Percentiles rank a stretch among this genome's conserved stretches.
Evolutionary conservation across 2,113 vertebrate species (phyloP).

Genomic region (Thermophis baileyi): DNA sequence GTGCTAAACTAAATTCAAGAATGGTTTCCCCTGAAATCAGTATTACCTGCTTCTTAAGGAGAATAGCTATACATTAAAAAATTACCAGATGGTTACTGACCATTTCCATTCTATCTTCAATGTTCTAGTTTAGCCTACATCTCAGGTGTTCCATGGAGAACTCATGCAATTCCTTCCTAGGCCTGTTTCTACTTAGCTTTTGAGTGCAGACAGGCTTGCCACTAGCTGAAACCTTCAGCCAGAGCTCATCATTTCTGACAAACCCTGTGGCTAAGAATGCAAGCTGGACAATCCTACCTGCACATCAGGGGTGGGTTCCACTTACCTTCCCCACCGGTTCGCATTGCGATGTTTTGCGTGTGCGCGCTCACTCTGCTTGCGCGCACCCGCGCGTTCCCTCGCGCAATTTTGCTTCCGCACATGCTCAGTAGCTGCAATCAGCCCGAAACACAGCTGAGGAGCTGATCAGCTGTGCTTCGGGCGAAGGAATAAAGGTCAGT

Average conservation of each 20-base stretch:
- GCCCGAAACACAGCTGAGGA: too few relatives aligned
- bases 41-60: background rate
- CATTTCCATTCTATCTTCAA: background rate
- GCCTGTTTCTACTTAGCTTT: background rate
- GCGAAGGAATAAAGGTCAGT: too few relatives aligned
- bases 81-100: background rate
- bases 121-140: background rate
- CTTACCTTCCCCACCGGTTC: too few relatives aligned
- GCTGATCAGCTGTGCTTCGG: too few relatives aligned
- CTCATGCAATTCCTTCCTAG: background rate
- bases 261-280: background rate
- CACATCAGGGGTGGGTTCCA: too few relatives aligned
- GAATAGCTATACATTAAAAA: background rate
- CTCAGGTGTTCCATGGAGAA: background rate
- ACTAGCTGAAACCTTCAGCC: background rate
- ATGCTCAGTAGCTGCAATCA: too few relatives aligned
- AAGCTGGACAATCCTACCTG: background rate
- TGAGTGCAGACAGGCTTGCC: background rate
- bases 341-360: too few relatives aligned
- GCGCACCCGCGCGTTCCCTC: too few relatives aligned
- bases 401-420: too few relatives aligned
- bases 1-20: background rate
- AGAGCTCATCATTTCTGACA: background rate
- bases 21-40: background rate
- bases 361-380: too few relatives aligned